These are phyloP conservation scores for Drosophila mercatorum DNA, from an alignment of 2,888 invertebrate species.

Conservation along the genomic window DNA sequence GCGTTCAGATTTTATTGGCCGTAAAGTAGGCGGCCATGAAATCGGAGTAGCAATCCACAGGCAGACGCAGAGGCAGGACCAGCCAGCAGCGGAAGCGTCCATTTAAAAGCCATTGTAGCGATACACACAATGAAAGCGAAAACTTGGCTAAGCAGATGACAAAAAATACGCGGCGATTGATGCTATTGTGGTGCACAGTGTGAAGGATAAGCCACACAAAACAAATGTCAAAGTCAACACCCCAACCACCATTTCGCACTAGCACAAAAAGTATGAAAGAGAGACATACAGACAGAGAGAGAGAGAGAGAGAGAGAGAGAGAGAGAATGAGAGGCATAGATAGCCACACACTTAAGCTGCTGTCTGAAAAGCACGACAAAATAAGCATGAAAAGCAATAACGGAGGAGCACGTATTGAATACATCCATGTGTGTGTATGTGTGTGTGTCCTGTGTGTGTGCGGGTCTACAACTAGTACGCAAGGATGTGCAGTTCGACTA, in stretches of 20 bases:
- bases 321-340: conserved; percentile 13
- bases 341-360: conserved; percentile 50
- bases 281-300: background rate
- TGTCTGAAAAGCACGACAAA: conserved; percentile 46
- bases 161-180: conserved; percentile 73
- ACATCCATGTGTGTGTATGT: conserved; percentile 10
- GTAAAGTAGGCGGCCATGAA: conserved; percentile 73
- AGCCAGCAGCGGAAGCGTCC: conserved; percentile 36
- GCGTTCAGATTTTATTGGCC: conserved; percentile 79
- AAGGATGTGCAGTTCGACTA: conserved; percentile 60
- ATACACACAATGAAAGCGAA: conserved; percentile 70
- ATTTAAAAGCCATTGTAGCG: conserved; percentile 74
- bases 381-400: conserved; percentile 50
- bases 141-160: conserved; percentile 74
- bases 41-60: conserved; percentile 51
- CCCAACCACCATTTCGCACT: conserved; percentile 43
- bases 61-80: too few relatives aligned
- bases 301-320: background rate
- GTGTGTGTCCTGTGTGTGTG: conserved; percentile 10
- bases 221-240: conserved; percentile 80
- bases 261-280: background rate
- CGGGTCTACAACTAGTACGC: conserved; percentile 1
- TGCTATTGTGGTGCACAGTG: conserved; percentile 58
- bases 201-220: conserved; percentile 77
- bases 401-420: conserved; percentile 17